Conservation (phyloP, 64 coral and sea anemone species). For the Pachyseris speciosa region DNA sequence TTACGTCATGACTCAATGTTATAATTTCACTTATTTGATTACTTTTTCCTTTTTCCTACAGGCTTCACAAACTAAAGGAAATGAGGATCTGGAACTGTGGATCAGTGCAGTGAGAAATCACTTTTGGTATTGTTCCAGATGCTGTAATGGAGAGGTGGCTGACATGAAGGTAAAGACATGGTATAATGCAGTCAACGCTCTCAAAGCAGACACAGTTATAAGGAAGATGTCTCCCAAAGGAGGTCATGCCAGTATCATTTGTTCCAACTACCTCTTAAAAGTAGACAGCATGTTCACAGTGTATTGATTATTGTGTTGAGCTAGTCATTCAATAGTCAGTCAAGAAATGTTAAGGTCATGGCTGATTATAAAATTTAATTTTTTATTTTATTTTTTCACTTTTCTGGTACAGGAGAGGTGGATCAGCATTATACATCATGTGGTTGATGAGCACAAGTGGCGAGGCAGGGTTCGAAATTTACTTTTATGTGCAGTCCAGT, state of each 20-base stretch:
- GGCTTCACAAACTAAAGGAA: constrained; percentile 24
- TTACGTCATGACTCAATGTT: too few species aligned
- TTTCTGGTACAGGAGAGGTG: not conserved
- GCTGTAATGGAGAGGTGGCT: constrained; percentile 10
- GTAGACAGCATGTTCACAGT: too few species aligned
- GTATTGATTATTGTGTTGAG: too few species aligned
- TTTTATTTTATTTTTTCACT: not conserved
- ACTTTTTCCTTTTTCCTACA: not conserved
- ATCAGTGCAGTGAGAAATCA: constrained; percentile 5
- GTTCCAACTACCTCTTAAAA: too few species aligned
- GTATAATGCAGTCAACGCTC: not conserved
- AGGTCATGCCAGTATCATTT: too few species aligned
- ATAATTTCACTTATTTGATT: too few species aligned
- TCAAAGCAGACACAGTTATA: too few species aligned
- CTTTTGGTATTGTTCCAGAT: constrained; percentile 7
- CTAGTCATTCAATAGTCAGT: too few species aligned
- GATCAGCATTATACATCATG: constrained; percentile 22
- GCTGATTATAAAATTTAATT: not conserved
- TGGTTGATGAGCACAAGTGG: constrained; percentile 40
- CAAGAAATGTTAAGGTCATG: too few species aligned
- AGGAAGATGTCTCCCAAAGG: too few species aligned
- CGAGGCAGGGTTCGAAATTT: too few species aligned
- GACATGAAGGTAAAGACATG: not conserved
- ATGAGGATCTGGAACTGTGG: not conserved
- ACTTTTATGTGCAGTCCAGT: too few species aligned